Base-by-base conservation (phyloP, 2,113 vertebrate genomes). In the Pogona vitticeps region DNA sequence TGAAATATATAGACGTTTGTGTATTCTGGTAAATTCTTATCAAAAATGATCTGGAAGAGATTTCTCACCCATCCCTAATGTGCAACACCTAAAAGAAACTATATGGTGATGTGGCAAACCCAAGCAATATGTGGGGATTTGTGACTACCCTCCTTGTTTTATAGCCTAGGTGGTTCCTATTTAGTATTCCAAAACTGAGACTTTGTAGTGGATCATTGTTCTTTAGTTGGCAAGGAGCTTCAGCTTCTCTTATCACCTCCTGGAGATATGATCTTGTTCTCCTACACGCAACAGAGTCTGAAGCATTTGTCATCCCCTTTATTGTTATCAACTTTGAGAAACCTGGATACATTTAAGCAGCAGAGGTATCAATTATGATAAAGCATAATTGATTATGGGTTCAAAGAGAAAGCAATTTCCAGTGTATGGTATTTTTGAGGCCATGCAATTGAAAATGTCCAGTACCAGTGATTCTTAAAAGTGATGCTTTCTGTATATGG, bases 351-450 rank as follows among this genome's bases (percentile, higher is more conserved):
- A 3, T 42, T 26, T 63, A 33, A 76, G 63, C 71, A 83, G 21
- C 28, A 42, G 36, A n/a, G 26, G 14, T 76, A 65, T 84, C 83
- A 84, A 63, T 76, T 75, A 75, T 75, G 71, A 61, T 84, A 42
- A 73, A 84, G 40, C 36, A 75, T 10, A 52, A 52, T 10, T 52
- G 61, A 18, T 56, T 84, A 71, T 38, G 36, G 36, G 18, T 65
- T 72, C n/a, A n/a, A 23, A 28, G 46, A 42, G 72, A 76, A 84
- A 84, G 17, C 42, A 26, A 63, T 33, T 76, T 76, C 31, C 31
- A 23, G 13, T 28, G 23, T 36, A 3, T 56, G 26, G 72, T 73
- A 28, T 13, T 40, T 61, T 83, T 36, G 26, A 23, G 21, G 6
- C 72, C 26, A 71, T 83, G n/a, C 38, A 65, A 40, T 17, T 61